These are phyloP conservation scores for Chesias legatella DNA, from an alignment of 2,888 invertebrate species.

Conservation along the genomic window DNA sequence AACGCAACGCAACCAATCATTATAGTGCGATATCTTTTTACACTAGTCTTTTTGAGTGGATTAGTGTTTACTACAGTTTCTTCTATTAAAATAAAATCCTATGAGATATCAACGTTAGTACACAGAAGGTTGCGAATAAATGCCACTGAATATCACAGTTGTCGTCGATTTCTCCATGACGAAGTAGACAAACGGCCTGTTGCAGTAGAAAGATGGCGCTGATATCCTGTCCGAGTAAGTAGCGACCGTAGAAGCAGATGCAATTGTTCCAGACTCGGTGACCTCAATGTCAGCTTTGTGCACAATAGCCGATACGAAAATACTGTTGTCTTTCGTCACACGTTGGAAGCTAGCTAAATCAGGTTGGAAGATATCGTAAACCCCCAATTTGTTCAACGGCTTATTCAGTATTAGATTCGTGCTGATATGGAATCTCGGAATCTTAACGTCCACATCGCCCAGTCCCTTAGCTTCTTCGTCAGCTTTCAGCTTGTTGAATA, in stretches of 20 bases:
- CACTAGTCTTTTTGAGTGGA: no score
- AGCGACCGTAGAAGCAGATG: constrained; percentile 80
- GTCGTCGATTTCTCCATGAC: constrained; percentile 83
- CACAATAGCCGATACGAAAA: constrained; percentile 82
- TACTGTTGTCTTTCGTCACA: constrained; percentile 70
- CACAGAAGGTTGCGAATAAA: constrained; percentile 68
- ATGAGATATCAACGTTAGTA: constrained; percentile 37
- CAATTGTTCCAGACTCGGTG: constrained; percentile 87
- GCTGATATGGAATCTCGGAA: constrained; percentile 82
- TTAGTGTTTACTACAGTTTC: no score
- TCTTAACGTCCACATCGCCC: constrained; percentile 81
- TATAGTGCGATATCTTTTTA: no score
- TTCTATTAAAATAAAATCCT: no score
- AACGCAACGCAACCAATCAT: no score
- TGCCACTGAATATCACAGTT: constrained; percentile 83
- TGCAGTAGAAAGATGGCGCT: constrained; percentile 82
- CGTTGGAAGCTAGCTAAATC: constrained; percentile 76
- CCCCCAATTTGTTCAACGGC: constrained; percentile 82
- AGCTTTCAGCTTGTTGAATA: constrained; percentile 71
- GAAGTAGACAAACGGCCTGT: constrained; percentile 84
- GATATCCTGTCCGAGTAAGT: constrained; percentile 75
- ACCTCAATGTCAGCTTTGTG: constrained; percentile 88
- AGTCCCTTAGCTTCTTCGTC: constrained; percentile 74
- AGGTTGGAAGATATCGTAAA: constrained; percentile 83
- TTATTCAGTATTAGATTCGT: constrained; percentile 82